Evolutionary conservation across 2,113 vertebrate species (phyloP).

Genomic region (Rhodinocichla rosea): DNA sequence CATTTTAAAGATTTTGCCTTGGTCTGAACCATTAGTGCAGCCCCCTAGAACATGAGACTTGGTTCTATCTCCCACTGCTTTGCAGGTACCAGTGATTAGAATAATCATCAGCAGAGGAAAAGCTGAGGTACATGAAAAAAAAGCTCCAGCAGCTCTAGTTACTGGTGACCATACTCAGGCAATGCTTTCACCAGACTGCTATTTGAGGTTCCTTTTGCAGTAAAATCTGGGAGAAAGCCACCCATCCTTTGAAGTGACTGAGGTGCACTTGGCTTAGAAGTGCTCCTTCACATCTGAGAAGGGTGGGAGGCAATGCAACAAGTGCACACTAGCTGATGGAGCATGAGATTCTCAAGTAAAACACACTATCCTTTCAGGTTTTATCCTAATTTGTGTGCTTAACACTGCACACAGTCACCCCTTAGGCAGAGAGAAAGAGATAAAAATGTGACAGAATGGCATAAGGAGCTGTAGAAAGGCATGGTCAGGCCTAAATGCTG

Average conservation of each 20-base stretch:
- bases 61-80: background rate
- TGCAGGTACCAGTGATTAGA: background rate
- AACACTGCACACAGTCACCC: no score
- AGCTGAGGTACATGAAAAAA: background rate
- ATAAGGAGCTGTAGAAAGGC: background rate
- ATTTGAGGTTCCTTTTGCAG: background rate
- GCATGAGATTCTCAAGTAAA: background rate
- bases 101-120: background rate
- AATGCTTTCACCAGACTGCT: background rate
- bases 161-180: background rate
- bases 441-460: background rate
- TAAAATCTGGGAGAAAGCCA: background rate
- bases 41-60: background rate
- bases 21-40: background rate
- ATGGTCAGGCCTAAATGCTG: background rate
- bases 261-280: background rate
- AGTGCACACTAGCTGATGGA: background rate
- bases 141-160: background rate
- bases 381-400: background rate
- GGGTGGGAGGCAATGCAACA: background rate
- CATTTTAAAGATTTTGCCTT: background rate
- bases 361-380: background rate
- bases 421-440: background rate
- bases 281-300: background rate
- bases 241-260: background rate